A percentile compares a stretch with the other conserved stretches of the same genome.
phyloP scores from a whole-genome alignment of 1,140 invertebrate species.

The Drosophila cardini region DNA sequence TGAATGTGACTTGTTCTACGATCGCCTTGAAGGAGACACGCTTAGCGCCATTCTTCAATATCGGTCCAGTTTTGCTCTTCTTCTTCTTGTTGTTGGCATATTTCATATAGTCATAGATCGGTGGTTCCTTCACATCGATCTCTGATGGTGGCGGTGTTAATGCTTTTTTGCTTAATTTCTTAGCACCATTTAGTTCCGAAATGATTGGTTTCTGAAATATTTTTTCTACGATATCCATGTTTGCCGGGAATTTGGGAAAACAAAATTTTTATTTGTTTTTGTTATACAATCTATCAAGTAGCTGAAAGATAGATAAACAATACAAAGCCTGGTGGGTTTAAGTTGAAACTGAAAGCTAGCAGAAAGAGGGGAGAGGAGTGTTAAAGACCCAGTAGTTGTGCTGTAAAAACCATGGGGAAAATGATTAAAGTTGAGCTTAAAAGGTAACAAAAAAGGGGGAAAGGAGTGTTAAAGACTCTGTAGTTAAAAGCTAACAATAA shows the following conservation, averaged over 20 bases:
- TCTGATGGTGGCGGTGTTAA: neutral
- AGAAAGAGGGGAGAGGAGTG: neutral
- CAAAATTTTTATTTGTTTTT: neutral
- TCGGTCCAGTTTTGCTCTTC: conserved; percentile 4
- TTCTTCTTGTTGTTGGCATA: conserved; percentile 48
- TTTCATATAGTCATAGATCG: conserved; percentile 67
- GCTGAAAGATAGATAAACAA: neutral
- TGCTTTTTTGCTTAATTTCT: neutral
- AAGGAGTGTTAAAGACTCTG: too few relatives aligned
- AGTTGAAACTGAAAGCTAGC: neutral
- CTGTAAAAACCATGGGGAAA: too few relatives aligned
- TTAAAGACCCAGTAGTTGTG: too few relatives aligned
- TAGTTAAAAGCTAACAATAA: too few relatives aligned
- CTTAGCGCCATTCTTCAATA: conserved; percentile 18
- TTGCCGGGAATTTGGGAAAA: conserved; percentile 23
- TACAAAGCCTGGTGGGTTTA: neutral
- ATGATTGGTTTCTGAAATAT: neutral
- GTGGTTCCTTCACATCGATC: conserved; percentile 4
- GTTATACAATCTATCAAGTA: neutral
- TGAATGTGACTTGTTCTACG: conserved; percentile 60
- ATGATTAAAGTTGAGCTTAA: too few relatives aligned
- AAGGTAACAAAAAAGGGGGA: too few relatives aligned
- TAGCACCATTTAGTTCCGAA: conserved; percentile 2
- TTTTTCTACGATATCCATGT: conserved; percentile 9
- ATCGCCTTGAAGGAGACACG: conserved; percentile 54